These are phyloP conservation scores for Mus caroli DNA, from an alignment of 2,797 vertebrate genomes.

Conservation along the genomic window DNA sequence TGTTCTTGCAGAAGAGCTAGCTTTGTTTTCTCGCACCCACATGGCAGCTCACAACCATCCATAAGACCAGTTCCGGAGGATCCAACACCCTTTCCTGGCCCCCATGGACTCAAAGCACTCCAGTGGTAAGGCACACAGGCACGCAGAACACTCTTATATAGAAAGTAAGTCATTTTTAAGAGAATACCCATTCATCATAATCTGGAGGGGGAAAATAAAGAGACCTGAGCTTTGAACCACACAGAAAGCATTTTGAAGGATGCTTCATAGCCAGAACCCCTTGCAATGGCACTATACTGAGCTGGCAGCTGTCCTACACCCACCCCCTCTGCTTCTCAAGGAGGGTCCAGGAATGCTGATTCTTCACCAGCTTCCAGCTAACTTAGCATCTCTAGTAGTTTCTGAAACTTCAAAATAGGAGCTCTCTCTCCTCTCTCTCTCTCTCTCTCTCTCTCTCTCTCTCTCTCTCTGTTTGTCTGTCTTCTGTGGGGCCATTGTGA, in stretches of 20 bases:
- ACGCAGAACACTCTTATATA: background rate
- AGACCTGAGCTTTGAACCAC: background rate
- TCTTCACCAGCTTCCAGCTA: background rate
- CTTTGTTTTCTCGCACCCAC: background rate
- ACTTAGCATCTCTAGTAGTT: background rate
- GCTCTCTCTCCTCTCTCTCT: background rate
- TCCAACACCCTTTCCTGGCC: background rate
- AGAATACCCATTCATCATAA: background rate
- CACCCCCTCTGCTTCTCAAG: background rate
- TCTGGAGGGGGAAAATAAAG: background rate
- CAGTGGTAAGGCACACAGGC: background rate
- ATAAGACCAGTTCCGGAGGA: background rate
- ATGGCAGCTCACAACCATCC: background rate
- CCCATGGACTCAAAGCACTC: background rate
- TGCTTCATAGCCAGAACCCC: background rate
- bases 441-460: background rate
- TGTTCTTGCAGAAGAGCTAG: background rate
- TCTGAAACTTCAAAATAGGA: background rate
- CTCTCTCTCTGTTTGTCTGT: background rate
- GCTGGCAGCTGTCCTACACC: background rate
- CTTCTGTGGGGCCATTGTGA: background rate
- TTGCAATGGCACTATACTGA: background rate
- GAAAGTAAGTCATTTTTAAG: background rate
- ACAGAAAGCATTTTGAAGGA: conserved; percentile 1
- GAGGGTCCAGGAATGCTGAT: background rate